A percentile compares a stretch with the other conserved stretches of the same genome.
These are phyloP conservation scores for Erynnis tages DNA, from an alignment of 2,888 invertebrate species.

Conservation along the genomic window DNA sequence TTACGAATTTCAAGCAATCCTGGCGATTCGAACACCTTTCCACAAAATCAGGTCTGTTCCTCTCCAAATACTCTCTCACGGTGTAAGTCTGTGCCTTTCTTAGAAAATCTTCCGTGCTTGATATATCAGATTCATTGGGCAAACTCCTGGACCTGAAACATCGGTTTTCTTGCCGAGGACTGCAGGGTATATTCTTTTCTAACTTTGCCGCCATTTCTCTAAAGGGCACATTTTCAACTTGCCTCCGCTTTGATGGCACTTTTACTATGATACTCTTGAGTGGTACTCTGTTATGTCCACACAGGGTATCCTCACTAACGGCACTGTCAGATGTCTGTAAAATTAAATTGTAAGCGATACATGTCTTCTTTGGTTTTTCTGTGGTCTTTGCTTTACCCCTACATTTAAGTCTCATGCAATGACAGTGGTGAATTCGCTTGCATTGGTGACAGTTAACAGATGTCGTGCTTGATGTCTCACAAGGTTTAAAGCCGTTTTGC, in stretches of 20 bases:
- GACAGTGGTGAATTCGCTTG: conserved; percentile 55
- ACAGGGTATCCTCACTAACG: conserved; percentile 54
- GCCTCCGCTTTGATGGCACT: conserved; percentile 57
- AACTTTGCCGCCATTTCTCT: conserved; percentile 55
- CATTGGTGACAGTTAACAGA: conserved; percentile 64
- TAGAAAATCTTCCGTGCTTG: conserved; percentile 57
- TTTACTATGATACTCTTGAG: conserved; percentile 66
- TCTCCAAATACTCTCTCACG: conserved; percentile 86
- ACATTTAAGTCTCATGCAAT: conserved; percentile 59
- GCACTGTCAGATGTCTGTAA: conserved; percentile 71
- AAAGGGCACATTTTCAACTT: conserved; percentile 48
- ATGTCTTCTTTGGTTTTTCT: conserved; percentile 60
- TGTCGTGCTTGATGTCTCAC: conserved; percentile 63
- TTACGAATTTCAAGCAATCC: conserved; percentile 60
- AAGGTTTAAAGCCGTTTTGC: conserved; percentile 45
- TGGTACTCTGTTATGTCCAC: conserved; percentile 41
- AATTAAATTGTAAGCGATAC: conserved; percentile 72
- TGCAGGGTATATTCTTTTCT: conserved; percentile 43
- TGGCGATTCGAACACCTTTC: conserved; percentile 59
- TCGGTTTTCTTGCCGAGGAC: conserved; percentile 40
- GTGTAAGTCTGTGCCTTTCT: conserved; percentile 57
- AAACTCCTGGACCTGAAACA: conserved; percentile 51
- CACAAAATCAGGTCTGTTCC: conserved; percentile 87
- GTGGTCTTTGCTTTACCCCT: conserved; percentile 48
- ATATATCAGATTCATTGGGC: conserved; percentile 59